A percentile compares a stretch with the other conserved stretches of the same genome.
phyloP scores from a whole-genome alignment of 2,888 invertebrate species.

The Apamea epomidion region DNA sequence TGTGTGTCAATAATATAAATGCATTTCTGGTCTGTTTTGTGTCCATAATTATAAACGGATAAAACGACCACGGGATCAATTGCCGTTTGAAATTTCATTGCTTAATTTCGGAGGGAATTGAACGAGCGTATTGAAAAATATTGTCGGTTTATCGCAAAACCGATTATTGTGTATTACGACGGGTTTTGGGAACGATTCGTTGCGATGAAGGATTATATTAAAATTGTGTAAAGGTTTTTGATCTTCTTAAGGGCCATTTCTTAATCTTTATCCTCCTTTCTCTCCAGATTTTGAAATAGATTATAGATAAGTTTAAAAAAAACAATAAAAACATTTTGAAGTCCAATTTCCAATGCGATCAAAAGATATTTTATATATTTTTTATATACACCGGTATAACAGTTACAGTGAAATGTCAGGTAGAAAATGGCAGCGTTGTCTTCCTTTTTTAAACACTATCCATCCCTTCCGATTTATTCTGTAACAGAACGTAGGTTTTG shows the following conservation, averaged over 20 bases:
- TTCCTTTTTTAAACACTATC: constrained; percentile 50
- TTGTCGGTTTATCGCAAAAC: constrained; percentile 43
- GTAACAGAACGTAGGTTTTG: constrained; percentile 55
- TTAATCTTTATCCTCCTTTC: constrained; percentile 4
- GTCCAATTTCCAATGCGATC: neutral
- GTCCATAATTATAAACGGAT: constrained; percentile 17
- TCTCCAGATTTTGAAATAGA: neutral
- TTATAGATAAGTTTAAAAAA: neutral
- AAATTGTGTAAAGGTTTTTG: constrained; percentile 33
- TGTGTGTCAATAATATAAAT: constrained; percentile 61
- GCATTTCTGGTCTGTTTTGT: constrained; percentile 37
- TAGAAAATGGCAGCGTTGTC: neutral
- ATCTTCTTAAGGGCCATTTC: constrained; percentile 14
- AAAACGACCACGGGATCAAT: constrained; percentile 37
- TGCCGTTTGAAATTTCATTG: constrained; percentile 50
- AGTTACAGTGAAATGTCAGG: constrained; percentile 1
- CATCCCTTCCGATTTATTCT: constrained; percentile 52
- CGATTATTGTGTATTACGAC: constrained; percentile 48
- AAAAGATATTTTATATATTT: constrained; percentile 1
- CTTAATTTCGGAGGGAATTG: constrained; percentile 50
- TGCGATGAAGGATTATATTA: constrained; percentile 16
- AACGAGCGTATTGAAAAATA: constrained; percentile 46
- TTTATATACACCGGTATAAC: neutral
- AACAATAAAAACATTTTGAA: neutral
- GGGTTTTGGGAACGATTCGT: constrained; percentile 36